Evolutionary conservation across 2,888 invertebrate genomes (phyloP).

Genomic region (Ophonus ardosiacus): DNA sequence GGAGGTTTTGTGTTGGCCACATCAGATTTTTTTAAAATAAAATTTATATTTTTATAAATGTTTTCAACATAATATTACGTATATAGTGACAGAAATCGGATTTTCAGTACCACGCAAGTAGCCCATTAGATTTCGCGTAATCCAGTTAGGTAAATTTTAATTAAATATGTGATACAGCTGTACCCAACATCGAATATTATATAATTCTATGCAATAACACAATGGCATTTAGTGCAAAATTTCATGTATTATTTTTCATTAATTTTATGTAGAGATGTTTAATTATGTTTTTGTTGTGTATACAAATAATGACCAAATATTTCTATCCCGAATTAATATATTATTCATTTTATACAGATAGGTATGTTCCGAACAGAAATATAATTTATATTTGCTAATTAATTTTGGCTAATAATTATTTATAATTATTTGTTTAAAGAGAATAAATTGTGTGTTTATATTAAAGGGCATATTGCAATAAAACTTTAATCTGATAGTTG

Average conservation of each 20-base stretch:
- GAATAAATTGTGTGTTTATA: background rate
- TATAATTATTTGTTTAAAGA: conserved; percentile 33
- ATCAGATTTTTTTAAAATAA: too few relatives aligned
- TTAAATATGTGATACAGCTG: conserved; percentile 4
- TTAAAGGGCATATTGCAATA: background rate
- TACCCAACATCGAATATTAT: conserved; percentile 11
- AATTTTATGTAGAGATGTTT: conserved; percentile 9
- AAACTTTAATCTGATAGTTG: background rate
- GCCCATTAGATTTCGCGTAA: background rate
- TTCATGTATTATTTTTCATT: conserved; percentile 35
- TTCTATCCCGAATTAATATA: conserved; percentile 8
- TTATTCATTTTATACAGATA: conserved; percentile 7
- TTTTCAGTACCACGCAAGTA: too few relatives aligned
- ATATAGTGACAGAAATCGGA: too few relatives aligned
- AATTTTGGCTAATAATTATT: conserved; percentile 34
- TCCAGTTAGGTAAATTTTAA: conserved; percentile 30
- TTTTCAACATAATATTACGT: too few relatives aligned
- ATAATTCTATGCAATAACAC: background rate
- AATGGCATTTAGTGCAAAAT: background rate
- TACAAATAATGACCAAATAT: conserved; percentile 11
- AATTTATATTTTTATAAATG: too few relatives aligned
- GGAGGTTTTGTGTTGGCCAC: too few relatives aligned
- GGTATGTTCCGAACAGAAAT: background rate
- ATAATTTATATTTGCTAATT: conserved; percentile 31
- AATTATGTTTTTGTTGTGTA: conserved; percentile 25